A percentile compares a stretch with the other conserved stretches of the same genome.
Conservation (phyloP, 2,888 invertebrate species). For the Phyllotreta striolata region DNA sequence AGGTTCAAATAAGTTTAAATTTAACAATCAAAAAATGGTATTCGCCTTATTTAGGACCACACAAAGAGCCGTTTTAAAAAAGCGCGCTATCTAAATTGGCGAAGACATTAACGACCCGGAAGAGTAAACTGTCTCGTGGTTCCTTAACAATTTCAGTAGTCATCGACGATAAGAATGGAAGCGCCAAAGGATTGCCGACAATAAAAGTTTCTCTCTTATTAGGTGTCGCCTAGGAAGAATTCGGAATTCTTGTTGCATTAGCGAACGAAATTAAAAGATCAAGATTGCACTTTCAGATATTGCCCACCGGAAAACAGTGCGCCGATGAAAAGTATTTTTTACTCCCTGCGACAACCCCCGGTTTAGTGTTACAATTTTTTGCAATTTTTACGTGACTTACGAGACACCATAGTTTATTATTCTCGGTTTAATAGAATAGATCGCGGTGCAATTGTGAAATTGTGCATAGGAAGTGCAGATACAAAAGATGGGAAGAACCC, state of each 20-base stretch:
- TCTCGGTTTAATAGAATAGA: conserved; percentile 14
- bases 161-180: conserved; percentile 20
- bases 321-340: neutral
- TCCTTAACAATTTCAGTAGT: conserved; percentile 21
- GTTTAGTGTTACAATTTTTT: conserved; percentile 25
- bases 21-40: too few relatives aligned
- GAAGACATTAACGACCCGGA: conserved; percentile 40
- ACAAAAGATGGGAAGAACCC: conserved; percentile 44
- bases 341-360: neutral
- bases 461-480: conserved; percentile 43
- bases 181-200: conserved; percentile 21
- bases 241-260: conserved; percentile 4
- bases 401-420: conserved; percentile 26
- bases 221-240: conserved; percentile 27
- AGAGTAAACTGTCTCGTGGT: conserved; percentile 33
- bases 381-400: conserved; percentile 27
- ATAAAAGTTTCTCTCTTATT: conserved; percentile 10
- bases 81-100: conserved; percentile 41
- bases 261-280: conserved; percentile 16
- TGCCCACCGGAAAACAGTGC: neutral
- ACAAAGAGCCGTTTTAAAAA: conserved; percentile 30
- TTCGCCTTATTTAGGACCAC: conserved; percentile 29
- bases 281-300: neutral
- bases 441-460: conserved; percentile 2
- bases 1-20: too few relatives aligned